Evolutionary conservation across 1,140 invertebrate genomes (phyloP), one percentile per base, ranked within the genome.

Genomic region (Delia radicum): DNA sequence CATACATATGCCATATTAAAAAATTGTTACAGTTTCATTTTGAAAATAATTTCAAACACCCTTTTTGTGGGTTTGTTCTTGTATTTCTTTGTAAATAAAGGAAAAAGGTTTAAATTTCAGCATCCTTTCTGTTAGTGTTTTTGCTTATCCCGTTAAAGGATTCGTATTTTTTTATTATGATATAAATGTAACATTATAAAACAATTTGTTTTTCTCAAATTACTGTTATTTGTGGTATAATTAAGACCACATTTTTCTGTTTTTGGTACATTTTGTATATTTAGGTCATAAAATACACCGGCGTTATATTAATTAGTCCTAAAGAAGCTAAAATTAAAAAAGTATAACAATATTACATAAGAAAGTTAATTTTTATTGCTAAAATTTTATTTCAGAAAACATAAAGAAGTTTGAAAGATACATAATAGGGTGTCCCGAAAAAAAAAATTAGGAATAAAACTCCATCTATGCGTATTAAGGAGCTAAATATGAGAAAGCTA

Each of bases 101-200:
- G 48, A 2, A 7, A 69, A 69, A 69, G 65, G 65, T 69, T 69
- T 69, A 33, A 69, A 33, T 69, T 69, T 69, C 65, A 69, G 31
- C 65, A 37, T 18, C 65, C 18, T 21, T 24, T 37, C 24, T 37
- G 31, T 8, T 67, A 27, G 4, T 63, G 24, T 28, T 26, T 27
- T 18, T n/a, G 12, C 21, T n/a, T 37, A 33, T 33, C 65, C 65
- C 29, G 18, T 69, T 69, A 33, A 13, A 37, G 65, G 12, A 69
- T 24, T 31, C 21, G 13, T 33, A 0, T 18, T 55, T 69, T 33
- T 33, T 69, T 69, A 69, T 69, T 69, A 69, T 69, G 29, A 69
- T 69, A 33, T 69, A 69, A 69, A 69, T 69, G 65, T 69, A 69
- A 69, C 65, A 69, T 69, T 69, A 69, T 69, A 69, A 69, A 69